Percentiles rank a stretch among this genome's conserved stretches.
These are phyloP conservation scores for Merodon equestris DNA, from an alignment of 2,888 invertebrate species.

Conservation along the genomic window DNA sequence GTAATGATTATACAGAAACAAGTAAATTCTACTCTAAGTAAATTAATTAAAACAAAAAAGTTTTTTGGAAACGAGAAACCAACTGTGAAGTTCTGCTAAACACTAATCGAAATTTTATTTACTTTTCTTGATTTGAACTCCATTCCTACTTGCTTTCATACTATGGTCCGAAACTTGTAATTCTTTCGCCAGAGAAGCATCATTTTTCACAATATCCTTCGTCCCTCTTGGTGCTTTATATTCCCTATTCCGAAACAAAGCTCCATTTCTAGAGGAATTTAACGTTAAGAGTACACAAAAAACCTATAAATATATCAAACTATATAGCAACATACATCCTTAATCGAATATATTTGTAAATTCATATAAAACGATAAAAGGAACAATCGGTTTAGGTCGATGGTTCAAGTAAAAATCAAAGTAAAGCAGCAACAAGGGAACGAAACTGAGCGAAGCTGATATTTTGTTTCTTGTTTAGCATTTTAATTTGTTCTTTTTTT, in stretches of 20 bases:
- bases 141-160: too few relatives aligned
- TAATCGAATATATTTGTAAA: constrained; percentile 23
- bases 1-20: constrained; percentile 48
- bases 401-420: constrained; percentile 17
- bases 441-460: constrained; percentile 20
- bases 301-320: not conserved
- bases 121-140: too few relatives aligned
- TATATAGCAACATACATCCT: constrained; percentile 38
- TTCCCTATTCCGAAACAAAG: constrained; percentile 13
- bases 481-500: constrained; percentile 13
- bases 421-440: constrained; percentile 11
- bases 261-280: constrained; percentile 38
- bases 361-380: constrained; percentile 13
- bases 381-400: constrained; percentile 30
- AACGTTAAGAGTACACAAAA: constrained; percentile 33
- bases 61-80: too few relatives aligned
- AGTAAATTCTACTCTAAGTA: constrained; percentile 57
- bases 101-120: too few relatives aligned
- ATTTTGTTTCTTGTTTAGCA: not conserved
- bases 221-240: constrained; percentile 25
- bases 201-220: too few relatives aligned
- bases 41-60: constrained; percentile 51
- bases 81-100: too few relatives aligned
- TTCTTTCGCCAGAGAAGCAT: too few relatives aligned
- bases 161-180: too few relatives aligned